phyloP scores from a whole-genome alignment of 1,140 invertebrate genomes.

The Nomia melanderi region DNA sequence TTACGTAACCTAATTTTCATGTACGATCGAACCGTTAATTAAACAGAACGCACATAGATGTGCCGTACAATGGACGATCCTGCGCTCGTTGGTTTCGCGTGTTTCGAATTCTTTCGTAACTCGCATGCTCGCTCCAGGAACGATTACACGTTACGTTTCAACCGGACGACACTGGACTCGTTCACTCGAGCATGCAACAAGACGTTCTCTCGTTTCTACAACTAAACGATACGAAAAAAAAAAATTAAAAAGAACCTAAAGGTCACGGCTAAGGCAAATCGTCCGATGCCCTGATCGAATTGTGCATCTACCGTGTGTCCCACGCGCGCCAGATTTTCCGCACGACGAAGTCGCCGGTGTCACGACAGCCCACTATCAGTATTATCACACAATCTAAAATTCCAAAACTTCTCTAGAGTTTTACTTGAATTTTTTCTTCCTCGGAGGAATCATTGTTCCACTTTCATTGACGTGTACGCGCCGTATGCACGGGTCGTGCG shows the following conservation, averaged over 20 bases:
- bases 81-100: not conserved
- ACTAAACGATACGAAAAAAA: not conserved
- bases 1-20: slow-evolving; percentile 28
- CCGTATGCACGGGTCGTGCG: not conserved
- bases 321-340: not conserved
- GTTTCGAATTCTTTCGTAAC: not conserved
- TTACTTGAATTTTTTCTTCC: too few species aligned
- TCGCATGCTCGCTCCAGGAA: not conserved
- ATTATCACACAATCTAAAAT: too few species aligned
- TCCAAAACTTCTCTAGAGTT: too few species aligned
- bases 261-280: not conserved
- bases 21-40: not conserved
- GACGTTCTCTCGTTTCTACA: too few species aligned
- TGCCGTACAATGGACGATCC: not conserved
- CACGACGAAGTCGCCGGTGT: not conserved
- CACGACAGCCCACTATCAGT: too few species aligned
- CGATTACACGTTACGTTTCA: not conserved
- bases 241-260: not conserved
- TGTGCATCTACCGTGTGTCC: not conserved
- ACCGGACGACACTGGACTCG: not conserved
- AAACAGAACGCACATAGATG: not conserved
- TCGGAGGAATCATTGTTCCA: not conserved
- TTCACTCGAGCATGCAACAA: not conserved
- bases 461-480: not conserved
- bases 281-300: not conserved